These are phyloP conservation scores for Agrotis exclamationis DNA, from an alignment of 2,888 invertebrate genomes.

Conservation along the genomic window DNA sequence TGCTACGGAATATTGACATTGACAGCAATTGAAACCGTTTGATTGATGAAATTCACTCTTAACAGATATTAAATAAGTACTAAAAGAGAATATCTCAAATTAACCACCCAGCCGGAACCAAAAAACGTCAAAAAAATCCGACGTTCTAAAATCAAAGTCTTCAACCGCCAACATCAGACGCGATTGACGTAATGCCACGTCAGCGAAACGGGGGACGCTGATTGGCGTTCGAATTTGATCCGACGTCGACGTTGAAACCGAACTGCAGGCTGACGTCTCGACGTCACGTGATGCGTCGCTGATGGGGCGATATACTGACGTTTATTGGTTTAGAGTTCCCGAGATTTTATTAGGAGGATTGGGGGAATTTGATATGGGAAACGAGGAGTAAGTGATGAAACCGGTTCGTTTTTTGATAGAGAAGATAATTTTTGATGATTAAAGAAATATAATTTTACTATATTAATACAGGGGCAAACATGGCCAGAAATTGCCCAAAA, in stretches of 20 bases:
- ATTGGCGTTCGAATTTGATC: slow-evolving; percentile 65
- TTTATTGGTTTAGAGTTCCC: slow-evolving; percentile 60
- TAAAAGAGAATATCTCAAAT: slow-evolving; percentile 1
- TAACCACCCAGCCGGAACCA: not conserved
- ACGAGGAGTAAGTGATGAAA: not conserved
- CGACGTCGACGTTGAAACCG: slow-evolving; percentile 55
- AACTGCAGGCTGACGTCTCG: slow-evolving; percentile 57
- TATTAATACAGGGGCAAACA: not conserved
- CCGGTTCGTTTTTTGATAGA: not conserved
- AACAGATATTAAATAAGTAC: not conserved
- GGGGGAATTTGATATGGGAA: slow-evolving; percentile 19
- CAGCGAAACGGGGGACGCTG: slow-evolving; percentile 51
- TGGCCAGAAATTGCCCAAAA: no score
- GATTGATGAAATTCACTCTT: not conserved
- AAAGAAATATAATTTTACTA: not conserved
- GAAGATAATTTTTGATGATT: not conserved
- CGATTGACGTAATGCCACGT: slow-evolving; percentile 58
- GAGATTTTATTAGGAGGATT: slow-evolving; percentile 52
- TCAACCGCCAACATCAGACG: slow-evolving; percentile 44
- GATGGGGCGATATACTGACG: slow-evolving; percentile 49
- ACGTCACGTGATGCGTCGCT: slow-evolving; percentile 57
- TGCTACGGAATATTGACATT: not conserved
- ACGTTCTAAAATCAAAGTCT: slow-evolving; percentile 53
- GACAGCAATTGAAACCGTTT: not conserved
- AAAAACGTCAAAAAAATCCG: slow-evolving; percentile 5